Evolutionary conservation across 2,888 invertebrate genomes (phyloP), one percentile per base, ranked within the genome.

Genomic region (Sarcophaga rosellei): DNA sequence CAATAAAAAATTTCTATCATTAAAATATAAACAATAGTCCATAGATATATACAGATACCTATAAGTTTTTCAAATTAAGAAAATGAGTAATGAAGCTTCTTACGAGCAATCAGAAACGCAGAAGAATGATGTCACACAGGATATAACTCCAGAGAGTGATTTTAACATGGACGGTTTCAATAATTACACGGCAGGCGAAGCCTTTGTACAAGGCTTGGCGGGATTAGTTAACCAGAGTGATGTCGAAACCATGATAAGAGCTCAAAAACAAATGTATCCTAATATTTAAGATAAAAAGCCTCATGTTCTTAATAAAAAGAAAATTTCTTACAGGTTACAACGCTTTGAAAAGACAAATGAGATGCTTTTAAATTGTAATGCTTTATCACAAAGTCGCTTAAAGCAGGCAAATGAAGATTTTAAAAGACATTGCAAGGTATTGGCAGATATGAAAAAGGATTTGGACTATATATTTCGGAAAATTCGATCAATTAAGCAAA

Each of bases 291-390:
- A 21, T 25, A 35, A 35, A 25, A 20, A 61, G 3, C 4, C 20
- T 44, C 25, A 6, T 2, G 20, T 66, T 61, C 63, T 44, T 66
- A 35, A 35, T 35, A 4, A 12, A 78, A 59, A 45, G 17, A 53
- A 15, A 53, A 12, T 45, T 15, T 21, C n/a, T 66, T 66, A 20
- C 21, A 98, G 98, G 97, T 93, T 99, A 44, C 97, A 98, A 90
- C 95, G 99, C 79, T 99, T 99, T 94, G 99, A 99, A 92, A 99
- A 99, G 93, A 99, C 99, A 0, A 99, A 99, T 91, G 99, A 99
- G 94, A 99, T 99, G 99, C 94, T 99, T 47, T 96, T 98, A 12
- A 99, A 99, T 92, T 99, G 99, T 92, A 99, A 99, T 93, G 97
- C 97, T 21, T 93, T 99, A n/a, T 98, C 99, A 1, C 96, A 97